These are phyloP conservation scores for Tamias sibiricus DNA, from an alignment of 2,113 vertebrate genomes.

Conservation along the genomic window DNA sequence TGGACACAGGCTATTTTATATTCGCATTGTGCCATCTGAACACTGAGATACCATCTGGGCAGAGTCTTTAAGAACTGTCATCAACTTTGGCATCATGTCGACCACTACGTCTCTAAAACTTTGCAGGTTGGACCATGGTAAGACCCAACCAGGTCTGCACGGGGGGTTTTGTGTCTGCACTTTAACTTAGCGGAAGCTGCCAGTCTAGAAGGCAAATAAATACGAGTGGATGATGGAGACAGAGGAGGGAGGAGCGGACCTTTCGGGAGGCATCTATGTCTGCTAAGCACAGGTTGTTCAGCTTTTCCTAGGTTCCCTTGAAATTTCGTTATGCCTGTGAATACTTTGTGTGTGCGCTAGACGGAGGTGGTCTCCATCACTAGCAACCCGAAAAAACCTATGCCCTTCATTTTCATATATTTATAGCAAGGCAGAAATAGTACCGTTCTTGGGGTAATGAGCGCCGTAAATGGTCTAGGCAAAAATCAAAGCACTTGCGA, in stretches of 20 bases:
- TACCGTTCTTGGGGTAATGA: background rate
- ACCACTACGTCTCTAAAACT: background rate
- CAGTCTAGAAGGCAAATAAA: background rate
- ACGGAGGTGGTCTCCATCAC: background rate
- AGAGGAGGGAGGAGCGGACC: rapidly evolving
- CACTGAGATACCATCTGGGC: rapidly evolving
- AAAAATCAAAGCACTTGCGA: background rate
- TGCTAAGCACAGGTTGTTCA: background rate
- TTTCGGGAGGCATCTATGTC: rapidly evolving
- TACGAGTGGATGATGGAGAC: background rate
- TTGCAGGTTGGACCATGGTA: rapidly evolving
- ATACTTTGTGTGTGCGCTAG: no score
- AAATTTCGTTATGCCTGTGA: background rate
- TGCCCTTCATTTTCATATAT: rapidly evolving
- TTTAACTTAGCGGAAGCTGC: background rate
- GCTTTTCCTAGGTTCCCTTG: background rate
- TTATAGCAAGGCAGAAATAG: background rate
- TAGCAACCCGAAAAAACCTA: background rate
- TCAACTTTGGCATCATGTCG: background rate
- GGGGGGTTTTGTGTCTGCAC: no score
- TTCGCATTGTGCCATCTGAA: background rate
- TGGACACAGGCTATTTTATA: background rate
- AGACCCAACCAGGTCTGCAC: background rate
- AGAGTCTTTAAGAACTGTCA: background rate
- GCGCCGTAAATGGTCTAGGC: background rate